Conservation (phyloP, 1,140 invertebrate genomes). For the Ooceraea biroi region DNA sequence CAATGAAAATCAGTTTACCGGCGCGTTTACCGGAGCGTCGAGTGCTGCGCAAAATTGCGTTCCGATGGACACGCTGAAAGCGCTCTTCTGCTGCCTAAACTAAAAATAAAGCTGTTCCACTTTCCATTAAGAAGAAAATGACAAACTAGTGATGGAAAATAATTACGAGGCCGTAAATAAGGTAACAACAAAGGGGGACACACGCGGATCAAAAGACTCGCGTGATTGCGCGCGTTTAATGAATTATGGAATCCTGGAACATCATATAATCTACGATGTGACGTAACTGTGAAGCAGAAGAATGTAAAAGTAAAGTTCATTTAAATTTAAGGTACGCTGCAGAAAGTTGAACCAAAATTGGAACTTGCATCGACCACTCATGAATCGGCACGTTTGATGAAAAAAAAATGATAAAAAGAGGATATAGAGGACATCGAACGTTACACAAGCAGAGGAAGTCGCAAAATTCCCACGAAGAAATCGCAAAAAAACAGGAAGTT, state of each 20-base stretch:
- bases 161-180: neutral
- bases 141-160: neutral
- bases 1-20: constrained; percentile 61
- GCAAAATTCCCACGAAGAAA: no score
- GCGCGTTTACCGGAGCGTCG: constrained; percentile 33
- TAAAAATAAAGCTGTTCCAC: neutral
- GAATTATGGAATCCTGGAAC: no score
- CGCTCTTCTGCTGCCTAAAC: neutral
- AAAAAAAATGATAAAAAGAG: no score
- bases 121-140: neutral
- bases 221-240: neutral
- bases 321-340: constrained; percentile 14
- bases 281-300: neutral
- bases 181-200: neutral
- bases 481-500: no score
- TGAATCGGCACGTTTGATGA: no score
- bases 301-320: constrained; percentile 15
- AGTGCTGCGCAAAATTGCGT: constrained; percentile 46
- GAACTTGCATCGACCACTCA: neutral
- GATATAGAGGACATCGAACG: no score
- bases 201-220: neutral
- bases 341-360: constrained; percentile 31
- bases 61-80: constrained; percentile 10
- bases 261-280: neutral
- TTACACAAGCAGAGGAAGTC: no score